Percentiles rank a stretch among this genome's conserved stretches.
phyloP scores from a whole-genome alignment of 2,888 invertebrate species.

The Trichogramma dendrolimi region DNA sequence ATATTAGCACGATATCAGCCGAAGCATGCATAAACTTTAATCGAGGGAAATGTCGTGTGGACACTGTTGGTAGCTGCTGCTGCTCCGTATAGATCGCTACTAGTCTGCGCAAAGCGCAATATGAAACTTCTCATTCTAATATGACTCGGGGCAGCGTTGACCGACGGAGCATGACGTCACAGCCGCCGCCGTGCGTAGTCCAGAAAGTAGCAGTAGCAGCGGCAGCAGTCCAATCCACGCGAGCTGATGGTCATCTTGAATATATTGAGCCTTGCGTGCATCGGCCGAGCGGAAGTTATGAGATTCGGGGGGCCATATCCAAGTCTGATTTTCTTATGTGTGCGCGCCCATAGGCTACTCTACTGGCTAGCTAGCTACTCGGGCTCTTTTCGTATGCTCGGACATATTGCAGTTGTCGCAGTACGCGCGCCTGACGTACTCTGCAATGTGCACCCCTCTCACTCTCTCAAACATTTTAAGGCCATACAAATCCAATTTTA shows the following conservation, averaged over 20 bases:
- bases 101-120: slow-evolving; percentile 39
- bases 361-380: not conserved
- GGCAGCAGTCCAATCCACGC: slow-evolving; percentile 1
- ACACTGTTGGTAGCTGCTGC: slow-evolving; percentile 23
- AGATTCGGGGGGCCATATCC: slow-evolving; percentile 40
- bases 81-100: slow-evolving; percentile 26
- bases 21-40: slow-evolving; percentile 42
- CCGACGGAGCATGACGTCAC: slow-evolving; percentile 51
- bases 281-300: slow-evolving; percentile 50
- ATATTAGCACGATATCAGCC: slow-evolving; percentile 45
- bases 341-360: not conserved
- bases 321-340: slow-evolving; percentile 24
- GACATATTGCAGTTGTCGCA: slow-evolving; percentile 2
- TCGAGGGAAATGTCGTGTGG: slow-evolving; percentile 27
- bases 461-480: slow-evolving; percentile 10
- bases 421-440: slow-evolving; percentile 7
- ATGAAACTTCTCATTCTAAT: slow-evolving; percentile 51
- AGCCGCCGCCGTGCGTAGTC: slow-evolving; percentile 42
- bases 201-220: not conserved
- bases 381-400: too few species aligned
- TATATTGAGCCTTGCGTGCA: slow-evolving; percentile 46
- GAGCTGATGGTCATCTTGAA: slow-evolving; percentile 50
- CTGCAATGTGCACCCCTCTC: slow-evolving; percentile 4
- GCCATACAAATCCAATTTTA: slow-evolving; percentile 8
- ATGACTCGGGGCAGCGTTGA: slow-evolving; percentile 47